A percentile compares a stretch with the other conserved stretches of the same genome.
These are phyloP conservation scores for Macrotus californicus DNA, from an alignment of 2,113 vertebrate species.

Conservation along the genomic window DNA sequence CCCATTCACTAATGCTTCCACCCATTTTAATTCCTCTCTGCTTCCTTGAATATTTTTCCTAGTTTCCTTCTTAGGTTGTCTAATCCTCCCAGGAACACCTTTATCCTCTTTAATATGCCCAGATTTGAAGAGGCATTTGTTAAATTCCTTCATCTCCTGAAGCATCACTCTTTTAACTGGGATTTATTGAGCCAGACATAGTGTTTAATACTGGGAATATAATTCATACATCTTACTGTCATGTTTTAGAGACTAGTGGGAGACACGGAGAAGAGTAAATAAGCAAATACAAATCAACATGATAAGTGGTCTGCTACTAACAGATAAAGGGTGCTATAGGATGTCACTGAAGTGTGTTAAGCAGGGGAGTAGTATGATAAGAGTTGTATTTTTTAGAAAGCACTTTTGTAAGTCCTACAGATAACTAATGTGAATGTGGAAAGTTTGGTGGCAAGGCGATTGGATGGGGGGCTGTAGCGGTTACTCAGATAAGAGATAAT, in stretches of 20 bases:
- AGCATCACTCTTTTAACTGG: slow-evolving; percentile 56
- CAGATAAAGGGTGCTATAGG: background rate
- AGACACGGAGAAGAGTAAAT: background rate
- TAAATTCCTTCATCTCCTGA: slow-evolving; percentile 60
- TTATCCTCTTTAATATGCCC: slow-evolving; percentile 53
- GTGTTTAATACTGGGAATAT: background rate
- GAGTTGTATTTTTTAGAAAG: background rate
- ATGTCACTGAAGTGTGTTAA: background rate
- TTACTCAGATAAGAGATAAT: background rate
- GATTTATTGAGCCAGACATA: slow-evolving; percentile 46
- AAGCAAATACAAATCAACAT: background rate
- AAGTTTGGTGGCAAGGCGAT: background rate
- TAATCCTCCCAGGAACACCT: slow-evolving; percentile 48
- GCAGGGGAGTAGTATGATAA: background rate
- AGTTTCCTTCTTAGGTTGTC: background rate
- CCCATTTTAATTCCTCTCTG: slow-evolving; percentile 12
- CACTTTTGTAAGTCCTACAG: background rate
- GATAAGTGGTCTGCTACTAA: background rate
- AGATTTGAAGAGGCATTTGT: slow-evolving; percentile 50
- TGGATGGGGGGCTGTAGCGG: background rate
- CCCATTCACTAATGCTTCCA: background rate
- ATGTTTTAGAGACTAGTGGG: background rate
- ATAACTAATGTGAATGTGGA: background rate
- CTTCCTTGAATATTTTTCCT: background rate
- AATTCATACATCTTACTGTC: background rate